Conservation (phyloP, 2,797 vertebrate genomes). For the Dendrocincla fuliginosa region DNA sequence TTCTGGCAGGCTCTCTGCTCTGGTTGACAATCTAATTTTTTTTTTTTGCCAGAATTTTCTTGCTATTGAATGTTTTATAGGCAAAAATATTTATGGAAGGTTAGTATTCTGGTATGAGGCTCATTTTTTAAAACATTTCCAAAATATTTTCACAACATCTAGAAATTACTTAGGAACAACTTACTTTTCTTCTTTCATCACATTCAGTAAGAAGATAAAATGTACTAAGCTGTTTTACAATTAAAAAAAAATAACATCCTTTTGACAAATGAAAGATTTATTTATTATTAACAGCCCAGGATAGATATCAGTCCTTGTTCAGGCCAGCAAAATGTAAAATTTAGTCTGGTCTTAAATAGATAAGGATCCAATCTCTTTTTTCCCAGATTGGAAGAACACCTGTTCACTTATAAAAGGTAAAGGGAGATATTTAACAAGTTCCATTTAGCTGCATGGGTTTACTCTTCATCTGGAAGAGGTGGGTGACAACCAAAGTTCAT, state of each 20-base stretch:
- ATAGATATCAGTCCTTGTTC: not conserved
- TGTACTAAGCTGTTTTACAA: not conserved
- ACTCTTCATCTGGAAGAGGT: not conserved
- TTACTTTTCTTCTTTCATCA: not conserved
- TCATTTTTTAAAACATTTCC: not conserved
- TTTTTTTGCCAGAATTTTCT: not conserved
- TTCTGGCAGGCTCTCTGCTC: conserved; percentile 14
- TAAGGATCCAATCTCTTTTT: not conserved
- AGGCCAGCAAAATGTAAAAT: not conserved
- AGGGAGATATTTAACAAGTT: not conserved
- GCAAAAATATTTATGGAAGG: not conserved
- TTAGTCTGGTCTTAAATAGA: not conserved
- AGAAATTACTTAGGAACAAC: not conserved
- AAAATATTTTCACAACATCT: not conserved
- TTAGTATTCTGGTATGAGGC: not conserved
- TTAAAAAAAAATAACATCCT: not conserved
- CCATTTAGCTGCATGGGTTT: not conserved
- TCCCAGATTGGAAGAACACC: not conserved
- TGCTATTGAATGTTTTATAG: not conserved
- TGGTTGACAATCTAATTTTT: not conserved
- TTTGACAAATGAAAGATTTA: not conserved
- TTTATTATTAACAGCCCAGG: not conserved
- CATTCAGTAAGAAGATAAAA: not conserved
- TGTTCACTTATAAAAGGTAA: not conserved
- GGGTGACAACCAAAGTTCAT: not conserved